phyloP scores from a whole-genome alignment of 2,797 vertebrate species.

The Botia kubotai region DNA sequence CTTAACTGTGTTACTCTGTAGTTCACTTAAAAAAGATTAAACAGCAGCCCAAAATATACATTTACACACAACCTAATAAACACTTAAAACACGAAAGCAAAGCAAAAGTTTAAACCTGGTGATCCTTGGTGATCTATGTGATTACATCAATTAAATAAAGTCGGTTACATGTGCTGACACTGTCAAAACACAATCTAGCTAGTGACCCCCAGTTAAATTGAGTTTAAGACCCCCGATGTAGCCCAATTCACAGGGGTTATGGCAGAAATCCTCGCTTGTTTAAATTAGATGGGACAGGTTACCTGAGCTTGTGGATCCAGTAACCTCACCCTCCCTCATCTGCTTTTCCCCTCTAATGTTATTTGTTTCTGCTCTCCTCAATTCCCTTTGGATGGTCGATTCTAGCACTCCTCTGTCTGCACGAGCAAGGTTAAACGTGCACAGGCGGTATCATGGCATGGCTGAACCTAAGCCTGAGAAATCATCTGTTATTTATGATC shows the following conservation, averaged over 20 bases:
- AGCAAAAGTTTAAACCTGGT: too few species aligned
- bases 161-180: too few species aligned
- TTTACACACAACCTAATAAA: too few species aligned
- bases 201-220: too few species aligned
- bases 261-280: background rate
- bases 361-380: conserved; percentile 58
- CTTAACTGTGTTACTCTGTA: too few species aligned
- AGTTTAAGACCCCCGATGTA: too few species aligned
- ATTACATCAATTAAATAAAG: too few species aligned
- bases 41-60: too few species aligned
- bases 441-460: conserved; percentile 24
- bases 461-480: background rate
- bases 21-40: too few species aligned
- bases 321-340: conserved; percentile 26
- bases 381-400: conserved; percentile 48
- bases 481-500: conserved; percentile 52
- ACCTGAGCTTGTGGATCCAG: conserved; percentile 32
- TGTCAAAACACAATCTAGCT: too few species aligned
- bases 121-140: too few species aligned
- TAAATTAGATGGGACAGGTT: conserved; percentile 35
- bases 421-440: conserved; percentile 62
- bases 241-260: background rate
- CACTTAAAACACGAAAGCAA: too few species aligned
- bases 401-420: conserved; percentile 49
- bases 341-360: conserved; percentile 54